A percentile compares a stretch with the other conserved stretches of the same genome.
Evolutionary conservation across 1,140 invertebrate species (phyloP).

Genomic region (Charaxes varanes): DNA sequence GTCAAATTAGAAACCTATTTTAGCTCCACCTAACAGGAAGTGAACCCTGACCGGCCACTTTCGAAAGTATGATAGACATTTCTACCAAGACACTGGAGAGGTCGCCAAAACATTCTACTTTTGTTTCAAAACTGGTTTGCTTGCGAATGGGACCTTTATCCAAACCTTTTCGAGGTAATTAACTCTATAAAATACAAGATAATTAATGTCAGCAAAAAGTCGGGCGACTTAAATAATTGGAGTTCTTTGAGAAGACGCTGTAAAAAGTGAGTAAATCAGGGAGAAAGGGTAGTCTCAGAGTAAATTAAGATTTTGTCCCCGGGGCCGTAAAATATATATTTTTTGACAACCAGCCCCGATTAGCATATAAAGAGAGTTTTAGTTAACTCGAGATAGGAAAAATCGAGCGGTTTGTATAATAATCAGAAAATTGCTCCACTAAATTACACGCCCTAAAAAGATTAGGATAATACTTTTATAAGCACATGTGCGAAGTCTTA

Average conservation of each 20-base stretch:
- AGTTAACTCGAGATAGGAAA: not conserved
- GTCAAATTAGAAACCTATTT: no score
- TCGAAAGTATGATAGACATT: no score
- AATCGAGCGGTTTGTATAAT: no score
- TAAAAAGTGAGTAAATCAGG: constrained; percentile 12
- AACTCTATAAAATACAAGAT: constrained; percentile 3
- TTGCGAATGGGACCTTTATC: not conserved
- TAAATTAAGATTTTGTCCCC: constrained; percentile 11
- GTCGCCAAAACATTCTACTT: no score
- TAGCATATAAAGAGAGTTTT: constrained; percentile 14
- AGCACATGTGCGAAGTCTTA: no score
- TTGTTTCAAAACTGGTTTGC: not conserved
- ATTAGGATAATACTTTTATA: no score
- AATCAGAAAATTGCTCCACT: no score
- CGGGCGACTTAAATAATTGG: constrained; percentile 3
- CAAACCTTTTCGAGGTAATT: constrained; percentile 3
- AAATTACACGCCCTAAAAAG: no score
- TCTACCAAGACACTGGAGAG: no score
- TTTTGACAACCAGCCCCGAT: constrained; percentile 9
- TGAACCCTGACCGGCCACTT: no score
- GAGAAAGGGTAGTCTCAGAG: constrained; percentile 2
- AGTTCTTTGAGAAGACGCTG: constrained; percentile 1
- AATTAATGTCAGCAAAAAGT: constrained; percentile 12
- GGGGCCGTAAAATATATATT: constrained; percentile 5
- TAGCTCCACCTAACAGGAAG: no score